A percentile compares a stretch with the other conserved stretches of the same genome.
phyloP scores from a whole-genome alignment of 2,797 vertebrate species.

The Sebastes miniatus region DNA sequence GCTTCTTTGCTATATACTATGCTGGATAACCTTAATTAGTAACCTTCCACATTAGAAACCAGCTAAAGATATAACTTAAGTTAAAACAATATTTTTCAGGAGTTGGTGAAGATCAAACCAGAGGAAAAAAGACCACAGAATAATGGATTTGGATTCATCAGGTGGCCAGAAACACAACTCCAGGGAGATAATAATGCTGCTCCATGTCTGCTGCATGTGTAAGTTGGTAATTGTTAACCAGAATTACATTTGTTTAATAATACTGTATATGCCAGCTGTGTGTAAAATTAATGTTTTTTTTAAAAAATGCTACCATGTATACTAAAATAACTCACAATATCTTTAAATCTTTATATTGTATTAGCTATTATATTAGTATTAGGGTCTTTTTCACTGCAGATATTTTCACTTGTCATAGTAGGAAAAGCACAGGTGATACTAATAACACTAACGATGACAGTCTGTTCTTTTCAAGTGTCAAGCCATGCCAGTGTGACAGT shows the following conservation, averaged over 20 bases:
- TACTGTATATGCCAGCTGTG: neutral
- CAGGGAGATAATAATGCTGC: neutral
- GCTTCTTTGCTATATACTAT: too few relatives aligned
- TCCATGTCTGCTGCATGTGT: neutral
- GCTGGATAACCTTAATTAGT: too few relatives aligned
- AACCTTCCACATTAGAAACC: neutral
- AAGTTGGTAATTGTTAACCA: neutral
- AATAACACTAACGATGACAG: neutral
- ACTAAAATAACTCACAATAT: neutral
- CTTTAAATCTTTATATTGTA: neutral
- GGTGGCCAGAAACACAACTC: neutral
- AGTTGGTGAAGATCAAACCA: neutral
- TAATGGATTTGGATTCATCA: neutral
- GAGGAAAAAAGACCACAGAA: neutral
- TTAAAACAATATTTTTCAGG: neutral
- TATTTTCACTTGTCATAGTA: neutral
- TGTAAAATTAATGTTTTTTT: neutral
- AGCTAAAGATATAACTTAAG: neutral
- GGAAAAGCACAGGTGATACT: neutral
- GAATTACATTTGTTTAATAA: neutral
- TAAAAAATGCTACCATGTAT: neutral
- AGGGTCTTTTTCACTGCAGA: neutral
- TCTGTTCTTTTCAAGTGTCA: neutral
- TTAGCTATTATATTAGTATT: neutral
- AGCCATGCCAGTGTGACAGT: too few relatives aligned